Evolutionary conservation across 2,113 vertebrate genomes (phyloP).

Genomic region (Cyprinodon tularosa): DNA sequence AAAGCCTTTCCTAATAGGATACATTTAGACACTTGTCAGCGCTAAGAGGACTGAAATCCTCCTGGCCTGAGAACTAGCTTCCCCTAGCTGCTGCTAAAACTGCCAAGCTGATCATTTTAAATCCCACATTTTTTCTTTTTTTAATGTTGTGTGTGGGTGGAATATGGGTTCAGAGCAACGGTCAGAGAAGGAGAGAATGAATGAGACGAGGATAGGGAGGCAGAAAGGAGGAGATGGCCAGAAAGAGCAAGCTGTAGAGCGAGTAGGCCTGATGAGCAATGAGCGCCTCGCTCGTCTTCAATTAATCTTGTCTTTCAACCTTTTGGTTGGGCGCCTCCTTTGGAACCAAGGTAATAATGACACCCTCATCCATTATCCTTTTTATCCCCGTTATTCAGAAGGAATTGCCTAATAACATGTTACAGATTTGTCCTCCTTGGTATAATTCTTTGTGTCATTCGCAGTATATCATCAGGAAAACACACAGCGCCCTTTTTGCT

Average conservation of each 20-base stretch:
- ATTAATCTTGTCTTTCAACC: constrained; percentile 99
- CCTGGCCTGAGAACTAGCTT: constrained; percentile 64
- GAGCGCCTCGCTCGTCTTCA: constrained; percentile 91
- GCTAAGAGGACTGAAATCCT: constrained; percentile 81
- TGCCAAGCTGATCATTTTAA: constrained; percentile 71
- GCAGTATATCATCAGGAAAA: constrained; percentile 94
- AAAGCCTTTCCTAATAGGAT: constrained; percentile 78
- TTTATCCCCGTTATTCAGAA: constrained; percentile 94
- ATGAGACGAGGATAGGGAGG: constrained; percentile 73
- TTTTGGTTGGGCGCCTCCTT: constrained; percentile 88
- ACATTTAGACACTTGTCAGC: constrained; percentile 77
- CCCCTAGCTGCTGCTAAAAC: constrained; percentile 64
- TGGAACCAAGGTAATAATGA: constrained; percentile 92
- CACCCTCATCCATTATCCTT: constrained; percentile 98
- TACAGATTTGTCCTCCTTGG: constrained; percentile 94
- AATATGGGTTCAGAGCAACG: constrained; percentile 60
- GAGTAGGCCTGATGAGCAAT: constrained; percentile 94
- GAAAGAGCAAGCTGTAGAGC: constrained; percentile 65
- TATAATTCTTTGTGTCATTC: constrained; percentile 97
- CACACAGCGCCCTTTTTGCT: constrained; percentile 84
- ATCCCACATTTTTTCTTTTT: constrained; percentile 51
- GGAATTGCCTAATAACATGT: constrained; percentile 98
- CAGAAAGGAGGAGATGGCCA: constrained; percentile 57
- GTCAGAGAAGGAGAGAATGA: constrained; percentile 68
- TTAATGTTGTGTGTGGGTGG: constrained; percentile 64